phyloP scores from a whole-genome alignment of 2,797 vertebrate species.

The Erethizon dorsatum region DNA sequence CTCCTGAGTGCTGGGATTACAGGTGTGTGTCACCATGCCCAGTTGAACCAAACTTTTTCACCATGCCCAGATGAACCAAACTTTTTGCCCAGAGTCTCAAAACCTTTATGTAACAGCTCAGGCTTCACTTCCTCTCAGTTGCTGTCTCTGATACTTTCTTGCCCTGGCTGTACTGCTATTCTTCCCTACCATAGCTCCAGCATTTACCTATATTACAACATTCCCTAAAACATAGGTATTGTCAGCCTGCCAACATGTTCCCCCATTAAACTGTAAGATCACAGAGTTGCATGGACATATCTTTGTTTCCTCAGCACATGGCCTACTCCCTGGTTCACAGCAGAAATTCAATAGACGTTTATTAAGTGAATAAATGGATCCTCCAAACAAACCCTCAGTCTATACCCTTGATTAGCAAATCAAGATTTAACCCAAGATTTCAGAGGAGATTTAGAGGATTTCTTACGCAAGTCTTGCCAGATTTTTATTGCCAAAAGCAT shows the following conservation, averaged over 20 bases:
- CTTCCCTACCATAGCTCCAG: background rate
- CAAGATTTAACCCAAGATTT: conserved; percentile 54
- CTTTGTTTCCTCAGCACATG: conserved; percentile 20
- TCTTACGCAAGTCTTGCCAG: conserved; percentile 59
- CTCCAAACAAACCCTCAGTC: conserved; percentile 39
- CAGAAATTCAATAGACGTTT: conserved; percentile 43
- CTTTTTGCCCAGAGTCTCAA: conserved; percentile 20
- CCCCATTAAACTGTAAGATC: conserved; percentile 20
- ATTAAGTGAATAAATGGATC: conserved; percentile 55
- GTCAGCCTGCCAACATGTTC: background rate
- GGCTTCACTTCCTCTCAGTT: background rate
- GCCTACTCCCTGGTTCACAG: conserved; percentile 14
- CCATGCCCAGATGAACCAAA: background rate
- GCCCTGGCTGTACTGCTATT: background rate
- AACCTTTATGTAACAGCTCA: conserved; percentile 29
- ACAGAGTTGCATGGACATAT: conserved; percentile 10
- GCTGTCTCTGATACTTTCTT: background rate
- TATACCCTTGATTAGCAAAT: conserved; percentile 57
- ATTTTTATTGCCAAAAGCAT: conserved; percentile 47
- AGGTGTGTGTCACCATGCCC: background rate
- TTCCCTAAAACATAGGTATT: background rate
- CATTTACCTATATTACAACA: background rate
- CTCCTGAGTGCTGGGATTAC: background rate
- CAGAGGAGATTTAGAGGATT: conserved; percentile 60
- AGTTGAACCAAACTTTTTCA: no score